phyloP scores from a whole-genome alignment of 2,797 vertebrate genomes.

The Picus viridis region DNA sequence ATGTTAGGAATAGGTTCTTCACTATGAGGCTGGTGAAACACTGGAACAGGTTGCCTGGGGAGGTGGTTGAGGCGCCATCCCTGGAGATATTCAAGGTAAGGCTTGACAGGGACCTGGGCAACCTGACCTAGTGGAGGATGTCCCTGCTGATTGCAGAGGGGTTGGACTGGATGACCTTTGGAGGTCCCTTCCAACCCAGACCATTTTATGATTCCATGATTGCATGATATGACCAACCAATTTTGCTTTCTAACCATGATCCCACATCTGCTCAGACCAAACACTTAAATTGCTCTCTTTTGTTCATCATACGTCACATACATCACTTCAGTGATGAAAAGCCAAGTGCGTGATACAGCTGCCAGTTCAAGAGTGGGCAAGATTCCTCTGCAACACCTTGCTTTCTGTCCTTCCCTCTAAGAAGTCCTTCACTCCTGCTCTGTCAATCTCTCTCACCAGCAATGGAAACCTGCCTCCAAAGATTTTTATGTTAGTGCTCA shows the following conservation, averaged over 20 bases:
- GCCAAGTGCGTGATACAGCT: rapidly evolving
- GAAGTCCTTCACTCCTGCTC: neutral
- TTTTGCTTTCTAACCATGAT: neutral
- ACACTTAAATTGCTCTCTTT: neutral
- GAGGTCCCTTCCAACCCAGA: too few relatives aligned
- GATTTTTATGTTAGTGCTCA: neutral
- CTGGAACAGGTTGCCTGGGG: too few relatives aligned
- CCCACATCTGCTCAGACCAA: neutral
- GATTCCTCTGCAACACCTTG: neutral
- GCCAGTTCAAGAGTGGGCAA: neutral
- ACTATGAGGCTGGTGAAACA: too few relatives aligned
- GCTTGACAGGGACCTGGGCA: too few relatives aligned
- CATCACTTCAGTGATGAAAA: neutral
- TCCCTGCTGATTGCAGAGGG: too few relatives aligned
- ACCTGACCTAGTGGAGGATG: too few relatives aligned
- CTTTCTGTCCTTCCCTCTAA: neutral
- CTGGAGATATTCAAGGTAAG: too few relatives aligned
- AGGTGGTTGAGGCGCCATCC: too few relatives aligned
- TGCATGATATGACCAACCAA: neutral
- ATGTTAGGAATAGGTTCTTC: too few relatives aligned
- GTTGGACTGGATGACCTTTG: too few relatives aligned
- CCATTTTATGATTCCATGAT: too few relatives aligned
- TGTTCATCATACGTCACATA: neutral
- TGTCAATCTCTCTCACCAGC: slow-evolving; percentile 6
- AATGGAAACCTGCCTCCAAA: neutral